Evolutionary conservation across 2,888 invertebrate species (phyloP).

Genomic region (Caenorhabditis sulstoni): DNA sequence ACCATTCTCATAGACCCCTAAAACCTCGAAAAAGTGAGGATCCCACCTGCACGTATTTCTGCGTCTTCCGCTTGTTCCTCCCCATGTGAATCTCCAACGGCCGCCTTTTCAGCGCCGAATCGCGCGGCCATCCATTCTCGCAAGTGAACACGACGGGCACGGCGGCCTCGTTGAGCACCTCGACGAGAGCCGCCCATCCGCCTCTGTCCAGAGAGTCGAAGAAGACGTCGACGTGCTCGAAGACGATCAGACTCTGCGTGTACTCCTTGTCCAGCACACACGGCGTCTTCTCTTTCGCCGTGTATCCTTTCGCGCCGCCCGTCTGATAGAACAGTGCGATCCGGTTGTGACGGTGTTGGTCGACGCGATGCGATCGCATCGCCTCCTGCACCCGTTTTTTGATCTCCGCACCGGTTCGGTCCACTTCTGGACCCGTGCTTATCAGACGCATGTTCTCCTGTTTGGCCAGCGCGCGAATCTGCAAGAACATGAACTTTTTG

Average conservation of each 20-base stretch:
- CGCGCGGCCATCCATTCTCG: constrained; percentile 35
- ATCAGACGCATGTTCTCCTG: constrained; percentile 50
- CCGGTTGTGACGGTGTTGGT: constrained; percentile 1
- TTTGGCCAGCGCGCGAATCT: constrained; percentile 36
- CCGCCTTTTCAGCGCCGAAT: neutral
- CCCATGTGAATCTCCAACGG: constrained; percentile 31
- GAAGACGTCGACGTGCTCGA: constrained; percentile 57
- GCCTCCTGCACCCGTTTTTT: constrained; percentile 40
- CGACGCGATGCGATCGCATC: constrained; percentile 44
- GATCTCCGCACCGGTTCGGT: constrained; percentile 36
- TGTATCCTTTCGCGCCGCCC: neutral
- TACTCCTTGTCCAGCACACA: constrained; percentile 6
- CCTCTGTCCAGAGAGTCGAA: constrained; percentile 37
- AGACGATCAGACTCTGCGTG: constrained; percentile 41
- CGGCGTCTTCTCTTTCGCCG: neutral
- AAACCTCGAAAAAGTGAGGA: neutral
- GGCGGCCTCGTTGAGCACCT: constrained; percentile 24
- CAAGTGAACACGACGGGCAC: constrained; percentile 52
- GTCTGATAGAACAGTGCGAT: neutral
- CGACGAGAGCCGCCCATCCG: constrained; percentile 23
- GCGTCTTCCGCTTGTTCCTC: constrained; percentile 6
- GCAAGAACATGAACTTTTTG: neutral
- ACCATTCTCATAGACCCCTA: neutral
- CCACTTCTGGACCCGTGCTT: constrained; percentile 38
- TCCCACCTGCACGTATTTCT: constrained; percentile 45